A percentile compares a stretch with the other conserved stretches of the same genome.
Evolutionary conservation across 2,113 vertebrate species (phyloP).

Genomic region (Calidris pugnax): DNA sequence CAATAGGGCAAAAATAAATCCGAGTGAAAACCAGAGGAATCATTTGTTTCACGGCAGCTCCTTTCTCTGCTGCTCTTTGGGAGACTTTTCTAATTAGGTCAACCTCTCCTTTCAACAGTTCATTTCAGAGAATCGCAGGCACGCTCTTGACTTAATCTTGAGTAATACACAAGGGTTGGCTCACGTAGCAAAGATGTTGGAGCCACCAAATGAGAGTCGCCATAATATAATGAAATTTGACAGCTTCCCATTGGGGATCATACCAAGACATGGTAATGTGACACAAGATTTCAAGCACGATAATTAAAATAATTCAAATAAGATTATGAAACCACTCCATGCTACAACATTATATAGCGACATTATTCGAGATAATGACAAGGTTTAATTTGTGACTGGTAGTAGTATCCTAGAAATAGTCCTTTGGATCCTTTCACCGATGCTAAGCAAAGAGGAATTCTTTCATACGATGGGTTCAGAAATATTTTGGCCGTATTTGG

Average conservation of each 20-base stretch:
- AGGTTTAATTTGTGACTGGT: neutral
- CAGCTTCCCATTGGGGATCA: constrained; percentile 3
- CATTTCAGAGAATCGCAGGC: neutral
- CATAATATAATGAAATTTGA: constrained; percentile 47
- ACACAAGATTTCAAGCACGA: neutral
- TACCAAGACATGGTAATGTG: neutral
- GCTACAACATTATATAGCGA: rapidly evolving
- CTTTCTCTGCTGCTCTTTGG: neutral
- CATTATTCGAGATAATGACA: neutral
- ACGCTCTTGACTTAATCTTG: neutral
- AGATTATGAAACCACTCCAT: neutral
- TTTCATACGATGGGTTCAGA: neutral
- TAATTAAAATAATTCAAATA: constrained; percentile 52
- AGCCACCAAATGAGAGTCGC: neutral
- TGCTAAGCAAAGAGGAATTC: neutral
- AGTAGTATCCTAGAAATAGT: neutral
- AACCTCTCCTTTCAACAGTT: neutral
- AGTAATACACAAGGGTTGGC: neutral
- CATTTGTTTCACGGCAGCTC: neutral
- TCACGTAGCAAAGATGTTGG: neutral
- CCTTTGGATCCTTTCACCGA: neutral
- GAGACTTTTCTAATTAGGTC: constrained; percentile 53
- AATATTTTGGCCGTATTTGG: neutral
- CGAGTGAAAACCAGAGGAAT: neutral
- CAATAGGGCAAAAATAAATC: neutral